Evolutionary conservation across 2,888 invertebrate genomes (phyloP).

Genomic region (Drosophila nr. perissopoda): DNA sequence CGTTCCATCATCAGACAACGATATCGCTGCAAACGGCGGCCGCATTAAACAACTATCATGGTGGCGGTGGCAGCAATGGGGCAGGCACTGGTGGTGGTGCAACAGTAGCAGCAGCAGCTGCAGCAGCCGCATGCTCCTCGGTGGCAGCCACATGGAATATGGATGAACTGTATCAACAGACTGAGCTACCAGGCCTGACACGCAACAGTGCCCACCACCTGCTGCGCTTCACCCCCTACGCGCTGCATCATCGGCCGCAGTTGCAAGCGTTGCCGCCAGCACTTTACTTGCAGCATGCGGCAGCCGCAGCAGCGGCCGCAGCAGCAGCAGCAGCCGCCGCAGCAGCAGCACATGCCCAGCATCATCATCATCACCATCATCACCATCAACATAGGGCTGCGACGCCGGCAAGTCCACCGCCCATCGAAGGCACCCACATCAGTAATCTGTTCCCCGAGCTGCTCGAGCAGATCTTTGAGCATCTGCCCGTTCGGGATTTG

Average conservation of each 20-base stretch:
- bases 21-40: slow-evolving; percentile 83
- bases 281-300: slow-evolving; percentile 80
- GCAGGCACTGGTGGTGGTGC: slow-evolving; percentile 46
- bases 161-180: slow-evolving; percentile 84
- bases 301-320: slow-evolving; percentile 75
- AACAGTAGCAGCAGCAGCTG: slow-evolving; percentile 48
- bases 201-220: slow-evolving; percentile 83
- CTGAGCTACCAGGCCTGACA: slow-evolving; percentile 84
- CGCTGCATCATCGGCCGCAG: slow-evolving; percentile 89
- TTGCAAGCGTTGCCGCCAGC: slow-evolving; percentile 82
- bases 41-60: slow-evolving; percentile 83
- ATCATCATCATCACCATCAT: slow-evolving; percentile 83
- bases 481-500: slow-evolving; percentile 94
- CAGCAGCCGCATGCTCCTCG: slow-evolving; percentile 53
- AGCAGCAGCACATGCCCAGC: slow-evolving; percentile 73
- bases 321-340: slow-evolving; percentile 80
- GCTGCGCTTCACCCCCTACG: slow-evolving; percentile 87
- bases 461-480: slow-evolving; percentile 95
- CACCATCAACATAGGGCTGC: slow-evolving; percentile 81
- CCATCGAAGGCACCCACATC: slow-evolving; percentile 90
- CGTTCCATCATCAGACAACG: slow-evolving; percentile 84
- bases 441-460: slow-evolving; percentile 96
- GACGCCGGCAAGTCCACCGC: slow-evolving; percentile 85
- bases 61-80: slow-evolving; percentile 67
- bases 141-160: slow-evolving; percentile 71